A percentile compares a stretch with the other conserved stretches of the same genome.
These are phyloP conservation scores for Volucella bombylans DNA, from an alignment of 2,888 invertebrate species.

Conservation along the genomic window DNA sequence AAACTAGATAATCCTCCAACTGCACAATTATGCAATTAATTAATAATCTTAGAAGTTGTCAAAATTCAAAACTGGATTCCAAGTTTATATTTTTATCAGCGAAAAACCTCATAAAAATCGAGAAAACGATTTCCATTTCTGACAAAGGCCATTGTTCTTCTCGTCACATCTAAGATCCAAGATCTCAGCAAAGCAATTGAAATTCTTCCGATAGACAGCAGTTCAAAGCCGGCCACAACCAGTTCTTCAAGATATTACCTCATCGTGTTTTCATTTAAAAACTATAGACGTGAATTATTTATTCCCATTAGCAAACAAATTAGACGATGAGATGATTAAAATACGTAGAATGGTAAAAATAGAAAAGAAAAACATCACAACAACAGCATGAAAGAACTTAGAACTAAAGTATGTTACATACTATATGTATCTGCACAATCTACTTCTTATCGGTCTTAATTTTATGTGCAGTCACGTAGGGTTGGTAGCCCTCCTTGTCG, in stretches of 20 bases:
- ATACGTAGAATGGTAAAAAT: neutral
- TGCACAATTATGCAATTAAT: too few species aligned
- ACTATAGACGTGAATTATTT: conserved; percentile 38
- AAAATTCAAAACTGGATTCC: too few species aligned
- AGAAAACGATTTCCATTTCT: too few species aligned
- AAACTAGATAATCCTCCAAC: too few species aligned
- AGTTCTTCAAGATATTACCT: conserved; percentile 56
- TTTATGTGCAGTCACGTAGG: conserved; percentile 81
- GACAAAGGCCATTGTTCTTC: too few species aligned
- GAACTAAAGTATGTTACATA: neutral
- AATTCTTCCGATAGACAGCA: conserved; percentile 19
- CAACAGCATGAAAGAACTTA: conserved; percentile 7
- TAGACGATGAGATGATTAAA: conserved; percentile 45
- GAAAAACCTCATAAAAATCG: too few species aligned
- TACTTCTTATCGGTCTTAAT: conserved; percentile 66
- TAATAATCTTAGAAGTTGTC: too few species aligned
- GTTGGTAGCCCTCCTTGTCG: conserved; percentile 84
- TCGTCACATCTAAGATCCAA: too few species aligned
- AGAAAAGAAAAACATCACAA: conserved; percentile 21
- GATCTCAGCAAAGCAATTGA: neutral
- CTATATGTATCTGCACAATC: neutral
- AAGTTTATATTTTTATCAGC: too few species aligned
- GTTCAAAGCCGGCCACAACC: conserved; percentile 27
- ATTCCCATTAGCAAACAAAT: conserved; percentile 44
- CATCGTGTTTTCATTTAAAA: conserved; percentile 31